phyloP scores from a whole-genome alignment of 1,140 invertebrate species.

The Apis mellifera region Amel_HAv3.1 CM009932.2:10288501-10289000 shows the following conservation, averaged over 20 bases:
- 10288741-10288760: not conserved
- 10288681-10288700: not conserved
- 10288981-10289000: too few relatives aligned
- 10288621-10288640: constrained; percentile 44
- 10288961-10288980: too few relatives aligned
- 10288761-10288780: constrained; percentile 6
- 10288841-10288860: too few relatives aligned
- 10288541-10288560: constrained; percentile 18
- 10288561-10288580: constrained; percentile 64
- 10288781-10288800: constrained; percentile 16
- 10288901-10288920: too few relatives aligned
- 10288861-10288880: too few relatives aligned
- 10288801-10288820: not conserved
- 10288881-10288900: too few relatives aligned
- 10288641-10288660: constrained; percentile 51
- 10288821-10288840: too few relatives aligned
- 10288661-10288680: not conserved
- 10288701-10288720: too few relatives aligned
- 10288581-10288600: constrained; percentile 62
- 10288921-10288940: not conserved
- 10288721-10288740: not conserved
- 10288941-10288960: too few relatives aligned
- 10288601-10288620: constrained; percentile 43
- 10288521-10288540: not conserved
- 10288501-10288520: not conserved